Base-by-base conservation (phyloP, 2,888 invertebrate species). In the Papilio protenor region DNA sequence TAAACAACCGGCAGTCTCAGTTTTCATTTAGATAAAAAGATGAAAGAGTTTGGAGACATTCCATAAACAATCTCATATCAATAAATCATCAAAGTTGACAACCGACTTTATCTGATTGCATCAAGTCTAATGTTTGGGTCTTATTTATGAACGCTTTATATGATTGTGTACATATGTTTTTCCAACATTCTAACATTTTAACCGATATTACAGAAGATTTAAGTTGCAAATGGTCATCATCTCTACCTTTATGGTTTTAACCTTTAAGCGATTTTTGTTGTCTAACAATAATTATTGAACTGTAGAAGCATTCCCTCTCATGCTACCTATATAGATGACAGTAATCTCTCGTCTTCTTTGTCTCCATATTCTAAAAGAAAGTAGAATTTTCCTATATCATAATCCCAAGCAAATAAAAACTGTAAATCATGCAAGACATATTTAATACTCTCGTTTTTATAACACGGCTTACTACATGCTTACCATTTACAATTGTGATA, bases 51-150 rank as follows among this genome's bases (percentile, higher is more conserved):
- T 23, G 23, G 23, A 59, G 12, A 11, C 23, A 59, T 23, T 11
- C 57, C 57, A 55, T 12, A 59, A 59, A 59, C 57, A 59, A 59
- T 23, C 23, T 23, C 57, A 23, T 23, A 12, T 23, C 57, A 59
- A 59, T 23, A 59, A 59, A 21, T 59, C 11, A 59, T 23, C 12
- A 59, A 59, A 61, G 27, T 61, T 61, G 27, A 33, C 33, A 33
- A 61, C 14, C 23, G 18, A 64, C n/a, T 40, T 64, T 64, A 64
- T 64, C 64, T 64, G 64, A 18, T 33, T 64, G 64, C 64, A 64
- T 6, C 21, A 23, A 12, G 1, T 59, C 23, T 5, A 59, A 12
- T 59, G 59, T 64, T 64, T 64, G 5, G 33, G 33, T 64, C 64
- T 33, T 16, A 33, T 33, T 33, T 64, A 33, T 64, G 2, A 64